phyloP scores from a whole-genome alignment of 1,140 invertebrate species.

The Eulimnadia texana region DNA sequence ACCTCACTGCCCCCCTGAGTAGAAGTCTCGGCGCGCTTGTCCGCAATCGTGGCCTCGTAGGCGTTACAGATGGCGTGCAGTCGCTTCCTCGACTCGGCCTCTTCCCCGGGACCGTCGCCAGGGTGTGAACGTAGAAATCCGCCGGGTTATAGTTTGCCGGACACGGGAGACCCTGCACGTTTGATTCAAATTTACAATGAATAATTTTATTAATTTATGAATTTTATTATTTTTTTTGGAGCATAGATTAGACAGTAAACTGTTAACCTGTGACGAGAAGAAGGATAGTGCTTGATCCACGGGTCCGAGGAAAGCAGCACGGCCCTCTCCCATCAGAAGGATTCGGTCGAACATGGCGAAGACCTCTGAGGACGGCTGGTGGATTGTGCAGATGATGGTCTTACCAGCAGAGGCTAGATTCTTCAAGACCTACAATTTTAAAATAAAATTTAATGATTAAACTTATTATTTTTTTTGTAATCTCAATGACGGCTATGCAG shows the following conservation, averaged over 20 bases:
- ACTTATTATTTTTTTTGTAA: no score
- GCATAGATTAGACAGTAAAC: neutral
- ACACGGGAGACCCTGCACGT: slow-evolving; percentile 30
- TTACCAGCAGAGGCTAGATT: slow-evolving; percentile 58
- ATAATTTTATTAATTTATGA: neutral
- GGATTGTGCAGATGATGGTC: slow-evolving; percentile 86
- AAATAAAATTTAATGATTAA: slow-evolving; percentile 37
- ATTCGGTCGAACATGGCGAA: slow-evolving; percentile 85
- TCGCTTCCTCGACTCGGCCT: slow-evolving; percentile 31
- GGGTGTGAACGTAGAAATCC: slow-evolving; percentile 82
- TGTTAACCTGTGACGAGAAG: slow-evolving; percentile 55
- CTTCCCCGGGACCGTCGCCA: slow-evolving; percentile 78
- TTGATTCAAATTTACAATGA: neutral
- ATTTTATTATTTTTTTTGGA: no score
- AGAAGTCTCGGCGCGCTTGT: slow-evolving; percentile 10
- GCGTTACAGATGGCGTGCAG: slow-evolving; percentile 60
- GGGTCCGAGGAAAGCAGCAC: slow-evolving; percentile 76
- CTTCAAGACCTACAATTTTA: slow-evolving; percentile 7
- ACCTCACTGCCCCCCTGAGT: neutral
- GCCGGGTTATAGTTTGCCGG: slow-evolving; percentile 82
- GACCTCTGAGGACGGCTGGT: slow-evolving; percentile 88
- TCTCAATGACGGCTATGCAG: no score
- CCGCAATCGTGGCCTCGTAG: slow-evolving; percentile 40
- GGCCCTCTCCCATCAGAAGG: slow-evolving; percentile 78
- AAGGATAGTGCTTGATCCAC: slow-evolving; percentile 60